These are phyloP conservation scores for Drosophila fungiperda DNA, from an alignment of 2,888 invertebrate genomes.

Conservation along the genomic window DNA sequence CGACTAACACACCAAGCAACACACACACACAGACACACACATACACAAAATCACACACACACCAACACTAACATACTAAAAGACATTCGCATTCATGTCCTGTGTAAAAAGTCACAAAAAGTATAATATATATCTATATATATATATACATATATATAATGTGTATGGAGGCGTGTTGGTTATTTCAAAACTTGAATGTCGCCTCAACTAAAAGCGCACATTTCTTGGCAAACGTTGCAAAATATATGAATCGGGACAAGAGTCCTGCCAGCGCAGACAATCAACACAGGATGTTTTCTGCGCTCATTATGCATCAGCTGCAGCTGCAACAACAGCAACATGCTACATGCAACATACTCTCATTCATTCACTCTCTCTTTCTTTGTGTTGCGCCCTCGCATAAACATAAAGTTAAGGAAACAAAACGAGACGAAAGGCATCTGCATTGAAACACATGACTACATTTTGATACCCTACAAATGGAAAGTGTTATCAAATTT, in stretches of 20 bases:
- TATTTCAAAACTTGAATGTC: slow-evolving; percentile 57
- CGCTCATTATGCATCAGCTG: slow-evolving; percentile 79
- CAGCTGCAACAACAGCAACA: slow-evolving; percentile 44
- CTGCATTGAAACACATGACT: slow-evolving; percentile 11
- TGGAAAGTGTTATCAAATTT: not conserved
- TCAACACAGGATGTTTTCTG: slow-evolving; percentile 75
- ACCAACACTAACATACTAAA: slow-evolving; percentile 1
- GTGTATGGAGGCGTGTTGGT: not conserved
- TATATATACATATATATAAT: slow-evolving; percentile 9
- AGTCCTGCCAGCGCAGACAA: slow-evolving; percentile 59
- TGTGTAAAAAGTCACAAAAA: slow-evolving; percentile 68
- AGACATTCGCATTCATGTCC: slow-evolving; percentile 64
- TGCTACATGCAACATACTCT: slow-evolving; percentile 18
- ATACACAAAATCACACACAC: slow-evolving; percentile 4
- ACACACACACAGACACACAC: slow-evolving; percentile 15
- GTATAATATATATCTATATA: not conserved
- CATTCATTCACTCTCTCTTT: slow-evolving; percentile 6
- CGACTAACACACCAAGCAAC: slow-evolving; percentile 49
- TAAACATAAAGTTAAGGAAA: slow-evolving; percentile 60
- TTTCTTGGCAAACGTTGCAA: slow-evolving; percentile 69
- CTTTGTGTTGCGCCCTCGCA: slow-evolving; percentile 56
- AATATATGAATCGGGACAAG: slow-evolving; percentile 36
- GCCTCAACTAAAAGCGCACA: slow-evolving; percentile 73
- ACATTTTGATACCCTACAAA: slow-evolving; percentile 28
- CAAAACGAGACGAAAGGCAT: slow-evolving; percentile 8